Percentiles rank a stretch among this genome's conserved stretches.
These are phyloP conservation scores for Teleogryllus oceanicus DNA, from an alignment of 2,888 invertebrate genomes.

Conservation along the genomic window DNA sequence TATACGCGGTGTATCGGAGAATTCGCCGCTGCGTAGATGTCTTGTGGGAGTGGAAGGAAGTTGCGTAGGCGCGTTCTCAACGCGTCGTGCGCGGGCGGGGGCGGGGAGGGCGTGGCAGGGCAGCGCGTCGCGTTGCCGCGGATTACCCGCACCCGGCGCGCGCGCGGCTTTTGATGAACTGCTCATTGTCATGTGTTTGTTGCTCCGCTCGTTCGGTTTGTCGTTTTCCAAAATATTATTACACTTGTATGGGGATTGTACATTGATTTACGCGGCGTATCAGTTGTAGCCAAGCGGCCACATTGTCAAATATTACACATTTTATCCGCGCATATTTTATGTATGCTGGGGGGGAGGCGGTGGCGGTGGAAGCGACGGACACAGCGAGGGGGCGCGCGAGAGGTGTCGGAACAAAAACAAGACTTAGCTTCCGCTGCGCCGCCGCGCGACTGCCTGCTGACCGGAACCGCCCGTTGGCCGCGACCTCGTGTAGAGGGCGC, in stretches of 20 bases:
- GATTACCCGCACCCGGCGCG: not conserved
- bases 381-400: not conserved
- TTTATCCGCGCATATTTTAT: slow-evolving; percentile 18
- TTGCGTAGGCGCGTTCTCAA: not conserved
- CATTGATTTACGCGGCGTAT: slow-evolving; percentile 18
- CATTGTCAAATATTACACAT: slow-evolving; percentile 18
- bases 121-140: not conserved
- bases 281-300: slow-evolving; percentile 18
- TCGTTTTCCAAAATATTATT: slow-evolving; percentile 10
- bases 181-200: slow-evolving; percentile 18
- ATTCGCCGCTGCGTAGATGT: not conserved
- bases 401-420: not conserved
- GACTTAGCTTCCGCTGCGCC: not conserved
- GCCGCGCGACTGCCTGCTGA: not conserved
- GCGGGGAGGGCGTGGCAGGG: not conserved
- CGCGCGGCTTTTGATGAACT: slow-evolving; percentile 9
- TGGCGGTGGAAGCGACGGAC: not conserved
- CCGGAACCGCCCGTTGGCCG: not conserved
- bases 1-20: too few relatives aligned
- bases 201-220: not conserved
- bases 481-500: not conserved
- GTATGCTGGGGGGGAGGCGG: not conserved
- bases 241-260: slow-evolving; percentile 18
- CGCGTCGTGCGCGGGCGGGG: not conserved
- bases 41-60: not conserved